Percentiles rank a stretch among this genome's conserved stretches.
Conservation (phyloP, 2,888 invertebrate genomes). For the Agonopterix heracliana region DNA sequence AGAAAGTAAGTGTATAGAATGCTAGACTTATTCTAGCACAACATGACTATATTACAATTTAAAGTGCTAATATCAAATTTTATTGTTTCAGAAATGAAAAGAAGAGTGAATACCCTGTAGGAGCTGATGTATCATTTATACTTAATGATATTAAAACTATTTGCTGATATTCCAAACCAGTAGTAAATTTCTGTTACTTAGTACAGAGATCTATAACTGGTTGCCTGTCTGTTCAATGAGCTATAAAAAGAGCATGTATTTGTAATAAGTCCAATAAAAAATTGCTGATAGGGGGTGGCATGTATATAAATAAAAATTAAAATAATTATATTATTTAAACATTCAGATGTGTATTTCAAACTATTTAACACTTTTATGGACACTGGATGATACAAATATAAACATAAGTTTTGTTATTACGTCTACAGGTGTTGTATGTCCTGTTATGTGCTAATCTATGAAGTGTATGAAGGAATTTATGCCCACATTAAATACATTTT, state of each 20-base stretch:
- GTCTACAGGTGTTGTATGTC: too few relatives aligned
- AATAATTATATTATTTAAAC: background rate
- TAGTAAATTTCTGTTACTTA: background rate
- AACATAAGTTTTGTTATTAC: too few relatives aligned
- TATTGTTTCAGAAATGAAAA: constrained; percentile 65
- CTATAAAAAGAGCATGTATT: too few relatives aligned
- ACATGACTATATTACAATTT: background rate
- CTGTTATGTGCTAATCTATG: too few relatives aligned
- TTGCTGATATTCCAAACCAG: background rate
- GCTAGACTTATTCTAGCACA: background rate
- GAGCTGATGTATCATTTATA: constrained; percentile 77
- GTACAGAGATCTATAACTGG: too few relatives aligned
- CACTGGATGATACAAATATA: too few relatives aligned
- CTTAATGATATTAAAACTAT: background rate
- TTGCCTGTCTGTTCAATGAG: too few relatives aligned
- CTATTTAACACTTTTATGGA: too few relatives aligned
- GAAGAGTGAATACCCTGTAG: constrained; percentile 71
- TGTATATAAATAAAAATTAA: background rate
- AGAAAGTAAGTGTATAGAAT: constrained; percentile 65
- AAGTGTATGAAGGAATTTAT: too few relatives aligned
- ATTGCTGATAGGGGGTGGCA: background rate
- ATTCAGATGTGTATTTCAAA: background rate
- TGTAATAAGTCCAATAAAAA: too few relatives aligned
- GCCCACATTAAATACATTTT: too few relatives aligned
- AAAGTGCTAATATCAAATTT: background rate